phyloP scores from a whole-genome alignment of 2,888 invertebrate species.

The Drosophila phalerata region DNA sequence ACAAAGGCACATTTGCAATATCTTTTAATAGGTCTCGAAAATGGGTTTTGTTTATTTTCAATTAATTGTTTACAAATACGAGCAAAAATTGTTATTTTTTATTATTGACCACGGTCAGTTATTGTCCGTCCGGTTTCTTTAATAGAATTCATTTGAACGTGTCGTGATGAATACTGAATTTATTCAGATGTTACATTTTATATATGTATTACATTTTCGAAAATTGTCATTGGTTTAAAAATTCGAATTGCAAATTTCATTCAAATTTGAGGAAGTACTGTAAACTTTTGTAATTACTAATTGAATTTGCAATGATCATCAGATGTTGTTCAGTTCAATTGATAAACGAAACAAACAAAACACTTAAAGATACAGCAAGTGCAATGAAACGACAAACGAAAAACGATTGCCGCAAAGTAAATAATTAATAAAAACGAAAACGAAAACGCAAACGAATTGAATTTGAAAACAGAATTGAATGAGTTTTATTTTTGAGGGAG shows the following conservation, averaged over 20 bases:
- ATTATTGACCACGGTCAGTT: constrained; percentile 48
- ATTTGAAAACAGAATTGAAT: constrained; percentile 12
- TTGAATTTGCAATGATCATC: constrained; percentile 33
- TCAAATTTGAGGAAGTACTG: background rate
- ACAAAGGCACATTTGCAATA: constrained; percentile 38
- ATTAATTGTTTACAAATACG: constrained; percentile 52
- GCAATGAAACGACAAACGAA: constrained; percentile 9
- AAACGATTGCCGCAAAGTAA: constrained; percentile 1
- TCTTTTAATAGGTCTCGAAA: constrained; percentile 35
- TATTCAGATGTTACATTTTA: constrained; percentile 2
- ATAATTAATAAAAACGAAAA: constrained; percentile 24
- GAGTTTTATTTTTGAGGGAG: constrained; percentile 38
- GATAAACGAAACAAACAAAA: constrained; percentile 62
- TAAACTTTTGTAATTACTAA: constrained; percentile 9
- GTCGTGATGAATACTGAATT: constrained; percentile 1
- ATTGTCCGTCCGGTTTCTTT: background rate
- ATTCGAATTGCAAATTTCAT: background rate
- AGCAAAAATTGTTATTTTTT: constrained; percentile 17
- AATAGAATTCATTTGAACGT: background rate
- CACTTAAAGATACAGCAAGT: constrained; percentile 52
- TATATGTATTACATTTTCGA: background rate
- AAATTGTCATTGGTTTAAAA: background rate
- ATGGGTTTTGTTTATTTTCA: constrained; percentile 40
- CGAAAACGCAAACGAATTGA: too few species aligned
- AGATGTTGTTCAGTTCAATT: constrained; percentile 40